Evolutionary conservation across 2,888 invertebrate species (phyloP).

Genomic region (Chrysomela aeneicollis): DNA sequence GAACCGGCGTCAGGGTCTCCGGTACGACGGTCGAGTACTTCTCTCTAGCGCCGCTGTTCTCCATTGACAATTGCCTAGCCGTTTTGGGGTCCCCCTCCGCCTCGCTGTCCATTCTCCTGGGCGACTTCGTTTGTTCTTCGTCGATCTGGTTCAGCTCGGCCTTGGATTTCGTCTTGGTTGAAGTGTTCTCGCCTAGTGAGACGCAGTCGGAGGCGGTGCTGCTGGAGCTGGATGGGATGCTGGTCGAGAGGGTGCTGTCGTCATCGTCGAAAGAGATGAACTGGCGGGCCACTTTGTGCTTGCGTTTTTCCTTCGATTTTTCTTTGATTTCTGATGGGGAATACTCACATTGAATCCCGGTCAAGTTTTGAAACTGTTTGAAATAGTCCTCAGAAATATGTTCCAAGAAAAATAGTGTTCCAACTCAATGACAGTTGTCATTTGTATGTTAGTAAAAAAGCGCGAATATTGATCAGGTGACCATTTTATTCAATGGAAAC

Average conservation of each 20-base stretch:
- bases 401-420: too few species aligned
- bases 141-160: conserved; percentile 38
- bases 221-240: conserved; percentile 54
- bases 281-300: conserved; percentile 65
- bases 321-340: conserved; percentile 37
- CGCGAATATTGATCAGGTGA: too few species aligned
- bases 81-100: conserved; percentile 18
- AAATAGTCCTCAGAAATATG: too few species aligned
- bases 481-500: too few species aligned
- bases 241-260: conserved; percentile 58
- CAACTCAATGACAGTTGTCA: too few species aligned
- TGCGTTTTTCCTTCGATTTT: conserved; percentile 38
- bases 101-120: conserved; percentile 18
- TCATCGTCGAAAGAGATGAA: conserved; percentile 76
- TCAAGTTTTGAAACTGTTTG: too few species aligned
- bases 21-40: conserved; percentile 49
- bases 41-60: conserved; percentile 56
- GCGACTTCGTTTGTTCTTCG: conserved; percentile 36
- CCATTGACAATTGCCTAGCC: conserved; percentile 51
- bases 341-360: conserved; percentile 7
- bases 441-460: too few species aligned
- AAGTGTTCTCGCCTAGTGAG: conserved; percentile 42
- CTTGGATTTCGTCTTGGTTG: conserved; percentile 34
- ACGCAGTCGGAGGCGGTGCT: conserved; percentile 53
- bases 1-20: conserved; percentile 62